Conservation (phyloP, 2,113 vertebrate species). For the Megaleporinus macrocephalus region DNA sequence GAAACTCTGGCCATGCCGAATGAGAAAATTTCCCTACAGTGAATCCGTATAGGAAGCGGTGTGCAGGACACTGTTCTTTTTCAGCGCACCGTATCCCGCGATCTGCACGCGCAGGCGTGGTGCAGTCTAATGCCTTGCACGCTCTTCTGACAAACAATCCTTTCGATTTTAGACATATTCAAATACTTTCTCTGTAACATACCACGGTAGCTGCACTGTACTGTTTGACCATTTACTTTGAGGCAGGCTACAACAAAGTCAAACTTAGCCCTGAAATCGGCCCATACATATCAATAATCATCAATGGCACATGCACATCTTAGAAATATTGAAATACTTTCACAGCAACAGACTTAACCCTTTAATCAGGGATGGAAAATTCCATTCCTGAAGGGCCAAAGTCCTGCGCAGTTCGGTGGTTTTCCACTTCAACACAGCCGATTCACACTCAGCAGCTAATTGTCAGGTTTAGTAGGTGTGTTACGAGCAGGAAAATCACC, state of each 20-base stretch:
- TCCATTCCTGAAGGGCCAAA: too few species aligned
- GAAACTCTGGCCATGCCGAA: conserved; percentile 66
- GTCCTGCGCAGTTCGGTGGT: too few species aligned
- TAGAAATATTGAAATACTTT: too few species aligned
- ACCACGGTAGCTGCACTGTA: background rate
- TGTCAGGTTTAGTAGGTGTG: too few species aligned
- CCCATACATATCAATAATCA: too few species aligned
- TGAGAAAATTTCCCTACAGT: conserved; percentile 70
- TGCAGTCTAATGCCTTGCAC: background rate
- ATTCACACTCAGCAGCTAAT: too few species aligned
- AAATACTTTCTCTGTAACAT: background rate
- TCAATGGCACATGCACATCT: too few species aligned
- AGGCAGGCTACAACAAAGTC: background rate
- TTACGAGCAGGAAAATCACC: too few species aligned
- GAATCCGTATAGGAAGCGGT: conserved; percentile 64
- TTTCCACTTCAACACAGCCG: too few species aligned
- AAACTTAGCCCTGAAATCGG: too few species aligned
- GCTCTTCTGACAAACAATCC: background rate
- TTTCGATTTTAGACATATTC: background rate
- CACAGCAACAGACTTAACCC: too few species aligned
- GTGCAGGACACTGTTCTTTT: conserved; percentile 59
- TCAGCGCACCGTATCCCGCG: conserved; percentile 61
- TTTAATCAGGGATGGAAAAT: too few species aligned
- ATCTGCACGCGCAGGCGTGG: background rate
- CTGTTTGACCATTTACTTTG: background rate